A percentile compares a stretch with the other conserved stretches of the same genome.
Conservation (phyloP, 2,797 vertebrate genomes). For the Nyctibius grandis region DNA sequence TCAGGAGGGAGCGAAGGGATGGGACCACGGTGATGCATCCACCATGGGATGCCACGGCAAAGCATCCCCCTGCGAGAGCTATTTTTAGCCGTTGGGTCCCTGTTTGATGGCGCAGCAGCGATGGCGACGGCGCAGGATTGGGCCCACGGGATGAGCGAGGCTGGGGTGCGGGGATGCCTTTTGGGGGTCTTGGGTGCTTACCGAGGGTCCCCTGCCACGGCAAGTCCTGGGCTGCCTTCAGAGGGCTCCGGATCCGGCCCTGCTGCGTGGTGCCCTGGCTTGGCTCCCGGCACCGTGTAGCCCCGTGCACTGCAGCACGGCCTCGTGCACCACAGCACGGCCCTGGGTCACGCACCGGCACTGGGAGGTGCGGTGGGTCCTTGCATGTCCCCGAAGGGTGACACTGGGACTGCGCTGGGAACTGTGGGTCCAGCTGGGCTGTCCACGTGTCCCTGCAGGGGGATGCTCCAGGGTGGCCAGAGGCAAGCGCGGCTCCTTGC, state of each 20-base stretch:
- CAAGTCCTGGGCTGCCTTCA: neutral
- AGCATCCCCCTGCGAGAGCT: conserved; percentile 22
- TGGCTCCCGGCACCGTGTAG: rapidly evolving
- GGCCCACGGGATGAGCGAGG: neutral
- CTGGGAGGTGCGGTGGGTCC: neutral
- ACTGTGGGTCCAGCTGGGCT: neutral
- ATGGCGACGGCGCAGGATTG: conserved; percentile 37
- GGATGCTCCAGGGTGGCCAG: neutral
- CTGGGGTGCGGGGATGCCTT: rapidly evolving
- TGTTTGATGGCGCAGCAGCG: conserved; percentile 53
- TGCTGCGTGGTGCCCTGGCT: neutral
- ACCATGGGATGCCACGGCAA: too few species aligned
- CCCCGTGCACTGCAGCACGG: too few species aligned
- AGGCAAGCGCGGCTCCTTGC: rapidly evolving
- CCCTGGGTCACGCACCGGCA: rapidly evolving
- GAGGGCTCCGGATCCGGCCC: neutral
- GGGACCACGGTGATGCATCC: too few species aligned
- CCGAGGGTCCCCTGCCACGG: neutral
- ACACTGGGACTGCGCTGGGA: rapidly evolving
- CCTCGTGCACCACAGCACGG: rapidly evolving
- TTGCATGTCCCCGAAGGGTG: neutral
- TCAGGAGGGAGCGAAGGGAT: too few species aligned
- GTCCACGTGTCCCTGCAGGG: rapidly evolving
- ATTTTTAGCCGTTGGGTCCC: conserved; percentile 46
- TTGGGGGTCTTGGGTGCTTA: neutral